These are phyloP conservation scores for Nannospalax galili DNA, from an alignment of 2,113 vertebrate genomes.

Conservation along the genomic window DNA sequence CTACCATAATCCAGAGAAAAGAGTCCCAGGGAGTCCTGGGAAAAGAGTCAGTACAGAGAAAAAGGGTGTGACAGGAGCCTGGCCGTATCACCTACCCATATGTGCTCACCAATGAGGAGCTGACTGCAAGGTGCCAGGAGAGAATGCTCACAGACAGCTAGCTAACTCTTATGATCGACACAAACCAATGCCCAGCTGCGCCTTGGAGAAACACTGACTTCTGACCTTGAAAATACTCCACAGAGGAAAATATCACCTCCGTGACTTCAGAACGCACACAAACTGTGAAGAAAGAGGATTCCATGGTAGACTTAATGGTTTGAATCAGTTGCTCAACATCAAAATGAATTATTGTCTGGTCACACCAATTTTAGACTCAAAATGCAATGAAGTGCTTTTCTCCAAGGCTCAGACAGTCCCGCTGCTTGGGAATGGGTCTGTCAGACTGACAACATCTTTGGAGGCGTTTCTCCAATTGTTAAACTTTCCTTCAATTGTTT, in stretches of 20 bases:
- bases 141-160: accelerated
- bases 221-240: background rate
- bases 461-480: background rate
- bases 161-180: background rate
- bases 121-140: background rate
- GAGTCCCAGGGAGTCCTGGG: background rate
- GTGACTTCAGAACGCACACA: accelerated
- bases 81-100: accelerated
- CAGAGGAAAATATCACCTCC: background rate
- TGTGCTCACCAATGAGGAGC: accelerated
- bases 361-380: background rate
- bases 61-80: accelerated
- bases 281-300: background rate
- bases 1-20: accelerated
- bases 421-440: accelerated
- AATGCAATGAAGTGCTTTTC: background rate
- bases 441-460: no score
- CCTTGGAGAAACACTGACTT: accelerated
- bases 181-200: background rate
- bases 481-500: background rate
- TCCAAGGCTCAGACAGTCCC: background rate
- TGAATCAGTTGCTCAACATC: background rate
- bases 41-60: no score
- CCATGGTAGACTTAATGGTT: background rate
- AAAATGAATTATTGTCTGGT: background rate